Evolutionary conservation across 2,797 vertebrate genomes (phyloP), one percentile per base, ranked within the genome.

Genomic region (Gobionotothen gibberifrons): DNA sequence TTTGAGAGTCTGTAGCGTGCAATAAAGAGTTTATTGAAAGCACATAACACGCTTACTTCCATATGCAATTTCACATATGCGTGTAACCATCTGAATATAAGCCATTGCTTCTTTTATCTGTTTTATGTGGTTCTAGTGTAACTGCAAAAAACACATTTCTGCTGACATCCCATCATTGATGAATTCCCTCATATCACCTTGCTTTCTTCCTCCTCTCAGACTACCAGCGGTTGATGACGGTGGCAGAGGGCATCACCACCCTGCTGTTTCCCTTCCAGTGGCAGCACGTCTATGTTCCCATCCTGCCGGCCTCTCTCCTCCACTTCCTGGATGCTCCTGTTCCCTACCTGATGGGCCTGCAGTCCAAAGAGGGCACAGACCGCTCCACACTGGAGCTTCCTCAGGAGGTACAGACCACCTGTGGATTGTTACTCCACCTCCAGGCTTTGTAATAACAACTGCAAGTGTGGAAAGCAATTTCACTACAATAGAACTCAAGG

Each of bases 271-370:
- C 97, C 0, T 98, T 98, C 90, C 97, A 98, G 71, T 98, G 97
- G 97, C 97, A 98, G 87, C 97, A 98, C 0, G 97, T 98, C 0
- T 98, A 98, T 0, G 97, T 98, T 6, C 97, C 97, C 74, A 97
- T 98, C 90, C 95, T 98, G 44, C 97, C 97, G 0, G 96, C 97
- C 11, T 97, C 97, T 14, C 95, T 98, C 10, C 93, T 96, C 19
- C 96, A 98, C 90, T 98, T 98, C 78, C 95, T 98, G 79, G 97
- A 98, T 0, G 97, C 97, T 72, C 97, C 97, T 0, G 97, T 98
- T 69, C 97, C 97, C 48, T 98, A 98, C 84, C 87, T 98, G 80
- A 98, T 98, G 97, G 97, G 97, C 14, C 94, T 98, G 75, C 97
- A 98, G 91, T 97, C 96, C 17, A 96, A 96, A 86, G 96, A 97